Percentiles rank a stretch among this genome's conserved stretches.
Evolutionary conservation across 2,113 vertebrate species (phyloP).

Genomic region (rat (Rattus norvegicus)): GRCr8 NC_086028.1:60264001-60264500

Average conservation of each 20-base stretch:
- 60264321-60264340: background rate
- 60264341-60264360: background rate
- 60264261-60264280: background rate
- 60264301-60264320: background rate
- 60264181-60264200: background rate
- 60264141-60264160: background rate
- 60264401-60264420: too few species aligned
- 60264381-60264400: background rate
- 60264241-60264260: background rate
- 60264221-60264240: background rate
- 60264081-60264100: background rate
- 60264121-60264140: background rate
- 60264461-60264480: too few species aligned
- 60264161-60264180: background rate
- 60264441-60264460: too few species aligned
- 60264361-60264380: background rate
- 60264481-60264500: too few species aligned
- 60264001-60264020: background rate
- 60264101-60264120: background rate
- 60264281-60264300: background rate
- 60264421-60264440: too few species aligned
- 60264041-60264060: background rate
- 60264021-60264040: background rate
- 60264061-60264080: background rate
- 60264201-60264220: background rate